Evolutionary conservation across 1,140 invertebrate species (phyloP), one percentile per base, ranked within the genome.

Genomic region (Sinonovacula constricta): DNA sequence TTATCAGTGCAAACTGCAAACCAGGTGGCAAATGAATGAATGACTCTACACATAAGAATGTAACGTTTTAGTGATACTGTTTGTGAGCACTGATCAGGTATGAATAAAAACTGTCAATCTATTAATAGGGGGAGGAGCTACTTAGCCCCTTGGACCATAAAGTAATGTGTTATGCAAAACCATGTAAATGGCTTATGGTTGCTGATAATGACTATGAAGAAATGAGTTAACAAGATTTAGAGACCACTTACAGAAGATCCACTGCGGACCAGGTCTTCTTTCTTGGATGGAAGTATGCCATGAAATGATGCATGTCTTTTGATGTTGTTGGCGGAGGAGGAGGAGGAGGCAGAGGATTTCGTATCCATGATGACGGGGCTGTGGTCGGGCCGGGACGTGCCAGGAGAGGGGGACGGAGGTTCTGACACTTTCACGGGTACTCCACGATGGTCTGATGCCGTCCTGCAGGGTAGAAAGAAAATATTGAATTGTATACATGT

Each of bases 351-450:
- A 30, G 60, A 60, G 18, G 56, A 63, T 24, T 67, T 78, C 3
- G 83, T 81, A 59, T 78, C 83, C 81, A 83, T 82, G 54, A 86
- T 86, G 60, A 86, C 85, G 15, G 85, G 85, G 66, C 80, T 83
- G 77, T 86, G 81, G n/a, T 70, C 72, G n/a, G 53, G 26, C 5
- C 39, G 60, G 12, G 34, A 39, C 34, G 62, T 30, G n/a, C n/a
- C n/a, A 18, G 67, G 60, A 28, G 63, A 59, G 24, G 65, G 59
- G 22, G 71, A 31, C 4, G 72, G 60, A 28, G 71, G 22, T 2
- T 67, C 65, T n/a, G 33, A 36, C 49, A 68, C 34, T 60, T 70
- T 78, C 54, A 78, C 66, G 63, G 75, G 65, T 53, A 70, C 57
- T 78, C 66, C 75, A 69, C 75, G 65, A 57, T 78, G 76, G 62